Evolutionary conservation across 2,888 invertebrate genomes (phyloP).

Genomic region (Cheilosia soror): DNA sequence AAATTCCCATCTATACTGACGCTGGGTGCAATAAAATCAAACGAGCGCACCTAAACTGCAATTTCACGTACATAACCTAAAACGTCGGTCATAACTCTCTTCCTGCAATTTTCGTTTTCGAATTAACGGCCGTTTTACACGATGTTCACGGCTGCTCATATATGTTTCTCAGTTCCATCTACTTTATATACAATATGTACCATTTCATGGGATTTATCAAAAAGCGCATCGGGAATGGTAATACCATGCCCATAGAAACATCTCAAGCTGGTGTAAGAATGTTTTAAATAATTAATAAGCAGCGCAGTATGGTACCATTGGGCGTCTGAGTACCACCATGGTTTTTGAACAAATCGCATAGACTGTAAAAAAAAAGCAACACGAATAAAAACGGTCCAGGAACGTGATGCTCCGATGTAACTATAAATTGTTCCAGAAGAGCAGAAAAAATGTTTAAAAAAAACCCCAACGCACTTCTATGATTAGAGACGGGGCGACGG

Average conservation of each 20-base stretch:
- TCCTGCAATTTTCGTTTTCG: conserved; percentile 62
- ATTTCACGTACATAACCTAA: conserved; percentile 47
- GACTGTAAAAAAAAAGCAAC: conserved; percentile 44
- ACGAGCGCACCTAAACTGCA: conserved; percentile 65
- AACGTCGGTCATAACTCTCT: conserved; percentile 76
- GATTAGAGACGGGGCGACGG: conserved; percentile 44
- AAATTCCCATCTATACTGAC: conserved; percentile 2
- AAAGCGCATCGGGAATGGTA: conserved; percentile 72
- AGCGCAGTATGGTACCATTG: conserved; percentile 59
- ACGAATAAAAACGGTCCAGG: conserved; percentile 72
- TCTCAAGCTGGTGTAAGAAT: conserved; percentile 37
- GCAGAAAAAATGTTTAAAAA: conserved; percentile 5
- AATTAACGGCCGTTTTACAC: conserved; percentile 73
- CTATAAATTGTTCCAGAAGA: conserved; percentile 66
- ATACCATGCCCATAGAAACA: conserved; percentile 22
- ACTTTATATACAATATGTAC: conserved; percentile 8
- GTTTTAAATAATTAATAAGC: conserved; percentile 75
- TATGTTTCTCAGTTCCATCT: conserved; percentile 11
- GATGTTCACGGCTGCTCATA: conserved; percentile 41
- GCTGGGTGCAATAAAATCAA: conserved; percentile 65
- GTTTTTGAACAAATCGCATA: conserved; percentile 67
- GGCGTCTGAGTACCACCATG: conserved; percentile 58
- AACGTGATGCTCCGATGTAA: conserved; percentile 70
- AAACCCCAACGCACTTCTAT: conserved; percentile 64
- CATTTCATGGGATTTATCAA: conserved; percentile 69